Base-by-base conservation (phyloP, 2,113 vertebrate species). In the Catharus fuscescens region DNA sequence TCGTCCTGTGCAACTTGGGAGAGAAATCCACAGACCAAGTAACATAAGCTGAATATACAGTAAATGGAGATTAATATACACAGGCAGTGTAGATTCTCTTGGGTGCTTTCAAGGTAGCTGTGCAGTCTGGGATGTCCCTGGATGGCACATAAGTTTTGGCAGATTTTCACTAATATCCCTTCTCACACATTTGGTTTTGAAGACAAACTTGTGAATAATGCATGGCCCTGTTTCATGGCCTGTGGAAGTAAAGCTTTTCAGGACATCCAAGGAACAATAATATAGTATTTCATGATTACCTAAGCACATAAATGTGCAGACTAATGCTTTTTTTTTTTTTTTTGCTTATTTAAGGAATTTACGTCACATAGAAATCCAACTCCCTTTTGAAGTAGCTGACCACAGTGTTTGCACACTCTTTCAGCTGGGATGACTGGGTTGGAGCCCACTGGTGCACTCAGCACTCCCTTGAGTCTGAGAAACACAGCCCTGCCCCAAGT, bases 251-350 rank as follows among this genome's bases (percentile, higher is more conserved):
- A 90, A 94, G 82, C 76, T 86, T 60, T 64, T 94, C 31, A 74
- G 69, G 93, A 80, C 13, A 4, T 80, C 80, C 82, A 67, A 88
- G 56, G 40, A 92, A 81, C 47, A 80, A 67, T 71, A 88, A 86
- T 28, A 44, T 2, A 28, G 70, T 80, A 74, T 81, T 95, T 92
- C 56, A 90, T 88, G 72, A 93, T 94, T 93, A 96, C 93, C 74
- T 84, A 94, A 95, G 94, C 93, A 93, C 31, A 78, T 38, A 92
- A 93, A 92, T 72, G 76, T 95, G 92, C 88, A 86, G 48, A 83
- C n/a, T 92, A 94, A 88, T 52, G 44, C 11, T 34, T 78, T 77
- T 76, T 44, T 53, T 36, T 76, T 57, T 81, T 71, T 47, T 11
- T 92, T 76, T 60, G 4, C 65, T 70, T 86, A 42, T 60, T 86